Evolutionary conservation across 1,140 invertebrate species (phyloP), one percentile per base, ranked within the genome.

Genomic region (Drosophila kepulauana): DNA sequence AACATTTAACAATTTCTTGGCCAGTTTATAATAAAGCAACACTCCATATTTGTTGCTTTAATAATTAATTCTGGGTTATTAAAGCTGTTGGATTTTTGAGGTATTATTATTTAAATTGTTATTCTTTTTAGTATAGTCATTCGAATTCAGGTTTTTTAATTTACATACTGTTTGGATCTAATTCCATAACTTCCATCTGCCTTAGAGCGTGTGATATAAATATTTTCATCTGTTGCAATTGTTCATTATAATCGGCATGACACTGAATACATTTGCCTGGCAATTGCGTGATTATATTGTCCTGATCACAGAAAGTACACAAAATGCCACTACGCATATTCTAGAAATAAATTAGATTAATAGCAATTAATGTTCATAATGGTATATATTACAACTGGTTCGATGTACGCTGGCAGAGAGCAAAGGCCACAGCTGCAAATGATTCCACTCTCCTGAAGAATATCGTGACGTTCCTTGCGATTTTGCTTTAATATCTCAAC

Each of bases 361-460:
- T 13, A 10, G 4, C 3, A 30, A 16, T 20, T 5, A 1, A 15
- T 56, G n/a, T 33, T 8, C 3, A 38, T 10, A 38, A 38, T 38
- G 13, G 7, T 20, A 30, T 15, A 10, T n/a, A 11, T 56, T 56
- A 56, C 63, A 10, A 13, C 25, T 58, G 41, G 54, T 28, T 68
- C 54, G 5, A 10, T 13, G 7, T 20, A 13, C 5, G 51, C 8
- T 0, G 61, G 48, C 35, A 54, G 15, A 15, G 43, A 30, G 13
- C 58, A 78, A 25, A 52, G 48, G 13, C 11, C 33, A 28, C 61
- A 49, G 0, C 43, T 38, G 46, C 59, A 63, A 11, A n/a, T 63
- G 0, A 51, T 63, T 41, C 59, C 59, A 5, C 10, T 8, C 0
- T 35, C 30, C 10, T 54, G 6, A 2, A 43, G 20, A 46, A 30